Evolutionary conservation across 2,797 vertebrate genomes (phyloP).

Genomic region (Heliangelus exortis): DNA sequence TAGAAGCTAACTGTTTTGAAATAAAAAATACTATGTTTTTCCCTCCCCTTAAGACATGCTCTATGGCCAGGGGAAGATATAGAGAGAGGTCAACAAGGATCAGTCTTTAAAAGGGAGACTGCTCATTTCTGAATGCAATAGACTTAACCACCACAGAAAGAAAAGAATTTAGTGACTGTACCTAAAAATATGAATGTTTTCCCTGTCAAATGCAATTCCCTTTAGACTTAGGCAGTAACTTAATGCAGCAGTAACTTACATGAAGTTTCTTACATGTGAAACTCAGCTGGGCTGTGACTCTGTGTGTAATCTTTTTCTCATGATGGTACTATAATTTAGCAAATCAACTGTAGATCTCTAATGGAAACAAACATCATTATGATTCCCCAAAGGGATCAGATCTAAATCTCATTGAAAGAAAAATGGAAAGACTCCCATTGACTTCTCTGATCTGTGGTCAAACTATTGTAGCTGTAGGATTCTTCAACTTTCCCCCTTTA

Average conservation of each 20-base stretch:
- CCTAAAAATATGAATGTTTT: conserved; percentile 40
- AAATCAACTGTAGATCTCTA: conserved; percentile 54
- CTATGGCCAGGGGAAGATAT: neutral
- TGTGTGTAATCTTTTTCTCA: conserved; percentile 51
- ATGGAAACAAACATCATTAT: conserved; percentile 58
- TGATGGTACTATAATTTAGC: conserved; percentile 50
- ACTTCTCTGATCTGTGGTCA: conserved; percentile 54
- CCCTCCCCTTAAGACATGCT: neutral
- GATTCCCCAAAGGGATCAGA: conserved; percentile 49
- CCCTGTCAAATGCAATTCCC: conserved; percentile 53
- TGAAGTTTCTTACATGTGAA: conserved; percentile 49
- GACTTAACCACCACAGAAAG: neutral
- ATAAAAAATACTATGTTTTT: neutral
- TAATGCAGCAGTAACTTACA: neutral
- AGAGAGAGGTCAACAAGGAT: neutral
- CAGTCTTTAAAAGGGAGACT: neutral
- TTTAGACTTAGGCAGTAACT: conserved; percentile 41
- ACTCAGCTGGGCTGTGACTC: conserved; percentile 52
- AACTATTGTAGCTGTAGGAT: neutral
- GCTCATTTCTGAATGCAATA: neutral
- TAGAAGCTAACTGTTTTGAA: neutral
- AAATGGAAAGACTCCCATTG: conserved; percentile 39
- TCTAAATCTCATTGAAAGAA: conserved; percentile 51
- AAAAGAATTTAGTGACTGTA: conserved; percentile 18
- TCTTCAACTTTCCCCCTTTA: neutral